Percentiles rank a stretch among this genome's conserved stretches.
phyloP scores from a whole-genome alignment of 1,140 invertebrate genomes.

The honey bee (Apis mellifera) region DNA sequence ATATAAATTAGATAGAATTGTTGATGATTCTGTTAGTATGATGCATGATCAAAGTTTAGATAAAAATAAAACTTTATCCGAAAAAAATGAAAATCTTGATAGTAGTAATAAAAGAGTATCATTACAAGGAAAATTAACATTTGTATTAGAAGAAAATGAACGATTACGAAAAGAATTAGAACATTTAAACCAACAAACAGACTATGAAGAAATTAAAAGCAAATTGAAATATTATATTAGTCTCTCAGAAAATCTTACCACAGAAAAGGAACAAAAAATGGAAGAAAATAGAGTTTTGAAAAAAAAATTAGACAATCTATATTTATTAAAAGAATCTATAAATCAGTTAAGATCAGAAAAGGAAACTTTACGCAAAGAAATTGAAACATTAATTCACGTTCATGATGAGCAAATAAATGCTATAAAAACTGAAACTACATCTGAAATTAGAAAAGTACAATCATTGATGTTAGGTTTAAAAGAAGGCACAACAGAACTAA shows the following conservation, averaged over 20 bases:
- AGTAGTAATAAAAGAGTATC: conserved; percentile 4
- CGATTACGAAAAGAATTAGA: conserved; percentile 53
- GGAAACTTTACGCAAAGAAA: conserved; percentile 49
- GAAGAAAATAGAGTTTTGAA: conserved; percentile 54
- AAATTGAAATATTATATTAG: conserved; percentile 56
- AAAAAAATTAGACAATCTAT: conserved; percentile 50
- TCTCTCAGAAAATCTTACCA: conserved; percentile 61
- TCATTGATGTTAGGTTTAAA: conserved; percentile 79
- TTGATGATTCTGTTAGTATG: conserved; percentile 32
- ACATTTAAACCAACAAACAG: conserved; percentile 34
- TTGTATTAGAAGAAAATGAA: conserved; percentile 48
- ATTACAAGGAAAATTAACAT: conserved; percentile 28
- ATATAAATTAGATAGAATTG: neutral
- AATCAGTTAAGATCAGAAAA: conserved; percentile 61
- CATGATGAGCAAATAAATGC: conserved; percentile 75
- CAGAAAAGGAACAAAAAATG: conserved; percentile 55
- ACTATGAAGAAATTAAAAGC: conserved; percentile 55
- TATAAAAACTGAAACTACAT: conserved; percentile 54
- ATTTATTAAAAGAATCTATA: conserved; percentile 64
- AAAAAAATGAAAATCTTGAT: conserved; percentile 25
- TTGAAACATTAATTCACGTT: conserved; percentile 60
- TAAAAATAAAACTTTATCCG: neutral
- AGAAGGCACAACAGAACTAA: conserved; percentile 80
- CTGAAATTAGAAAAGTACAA: conserved; percentile 70
- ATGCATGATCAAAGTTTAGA: conserved; percentile 16